Evolutionary conservation across 53 echinoderm and acorn worm genomes (phyloP).

Genomic region (Holothuria leucospilota): DNA sequence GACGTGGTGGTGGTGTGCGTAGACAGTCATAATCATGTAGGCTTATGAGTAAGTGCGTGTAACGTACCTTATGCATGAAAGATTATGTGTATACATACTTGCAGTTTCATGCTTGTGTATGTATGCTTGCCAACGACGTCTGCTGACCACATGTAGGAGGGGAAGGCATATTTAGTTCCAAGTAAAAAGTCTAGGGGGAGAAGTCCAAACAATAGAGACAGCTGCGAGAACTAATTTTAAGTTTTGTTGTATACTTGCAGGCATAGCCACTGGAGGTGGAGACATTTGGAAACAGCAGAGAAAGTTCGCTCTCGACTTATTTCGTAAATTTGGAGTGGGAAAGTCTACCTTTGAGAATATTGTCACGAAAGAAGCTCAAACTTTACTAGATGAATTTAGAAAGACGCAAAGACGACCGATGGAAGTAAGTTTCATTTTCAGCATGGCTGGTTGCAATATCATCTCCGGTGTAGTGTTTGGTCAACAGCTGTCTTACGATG

Average conservation of each 20-base stretch:
- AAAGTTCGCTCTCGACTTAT: slow-evolving; percentile 54
- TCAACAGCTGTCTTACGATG: slow-evolving; percentile 59
- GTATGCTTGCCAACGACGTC: no score
- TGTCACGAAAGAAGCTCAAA: slow-evolving; percentile 63
- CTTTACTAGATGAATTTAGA: slow-evolving; percentile 50
- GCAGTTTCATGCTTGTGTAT: no score
- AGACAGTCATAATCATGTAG: no score
- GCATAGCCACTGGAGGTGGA: slow-evolving; percentile 40
- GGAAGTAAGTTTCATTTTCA: slow-evolving; percentile 39
- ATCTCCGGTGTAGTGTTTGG: slow-evolving; percentile 62
- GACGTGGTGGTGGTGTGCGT: no score
- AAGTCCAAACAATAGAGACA: no score
- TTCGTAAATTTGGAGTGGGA: slow-evolving; percentile 66
- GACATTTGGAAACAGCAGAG: slow-evolving; percentile 58
- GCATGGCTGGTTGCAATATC: slow-evolving; percentile 61
- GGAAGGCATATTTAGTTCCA: no score
- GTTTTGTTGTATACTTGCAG: slow-evolving; percentile 17
- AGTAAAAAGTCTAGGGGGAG: no score
- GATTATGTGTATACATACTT: no score
- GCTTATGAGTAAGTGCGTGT: no score
- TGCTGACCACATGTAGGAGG: no score
- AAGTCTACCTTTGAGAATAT: slow-evolving; percentile 64
- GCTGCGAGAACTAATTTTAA: no score
- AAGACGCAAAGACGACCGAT: slow-evolving; percentile 53
- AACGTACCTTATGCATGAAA: no score